Conservation (phyloP, 2,113 vertebrate species). For the Phalacrocorax brasilianus region DNA sequence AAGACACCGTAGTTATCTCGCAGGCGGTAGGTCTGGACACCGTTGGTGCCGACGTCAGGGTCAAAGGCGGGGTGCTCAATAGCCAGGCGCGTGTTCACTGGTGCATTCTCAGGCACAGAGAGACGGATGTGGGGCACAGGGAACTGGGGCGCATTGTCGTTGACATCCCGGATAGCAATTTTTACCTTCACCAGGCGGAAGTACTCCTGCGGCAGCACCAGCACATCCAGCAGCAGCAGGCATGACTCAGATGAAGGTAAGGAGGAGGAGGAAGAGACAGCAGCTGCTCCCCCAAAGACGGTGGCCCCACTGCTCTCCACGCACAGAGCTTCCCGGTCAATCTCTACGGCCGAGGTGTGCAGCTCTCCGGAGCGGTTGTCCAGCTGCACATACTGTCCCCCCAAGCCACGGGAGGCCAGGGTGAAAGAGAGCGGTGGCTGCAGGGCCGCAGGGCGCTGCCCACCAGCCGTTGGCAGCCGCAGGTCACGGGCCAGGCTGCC, state of each 20-base stretch:
- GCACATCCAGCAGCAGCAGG: constrained; percentile 87
- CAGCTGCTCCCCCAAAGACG: background rate
- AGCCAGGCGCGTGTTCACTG: constrained; percentile 85
- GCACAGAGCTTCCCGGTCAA: constrained; percentile 91
- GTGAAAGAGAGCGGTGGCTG: constrained; percentile 87
- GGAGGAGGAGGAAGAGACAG: constrained; percentile 18
- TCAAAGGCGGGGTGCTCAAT: constrained; percentile 93
- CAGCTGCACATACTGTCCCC: constrained; percentile 86
- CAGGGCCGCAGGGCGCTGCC: background rate
- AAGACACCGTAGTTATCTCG: constrained; percentile 89
- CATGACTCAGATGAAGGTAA: constrained; percentile 74
- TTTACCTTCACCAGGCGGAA: constrained; percentile 95
- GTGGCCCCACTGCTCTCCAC: constrained; percentile 58
- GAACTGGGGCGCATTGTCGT: constrained; percentile 91
- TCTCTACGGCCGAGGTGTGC: constrained; percentile 85
- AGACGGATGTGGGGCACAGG: constrained; percentile 84
- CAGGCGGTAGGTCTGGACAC: constrained; percentile 93
- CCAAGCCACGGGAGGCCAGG: constrained; percentile 83
- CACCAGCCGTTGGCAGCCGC: constrained; percentile 68
- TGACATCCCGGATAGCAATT: constrained; percentile 89
- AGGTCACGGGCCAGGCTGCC: constrained; percentile 90
- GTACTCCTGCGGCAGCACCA: constrained; percentile 92
- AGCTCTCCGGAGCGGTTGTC: constrained; percentile 89
- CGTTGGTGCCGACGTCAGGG: constrained; percentile 83
- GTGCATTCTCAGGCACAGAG: constrained; percentile 89